These are phyloP conservation scores for Hypomesus transpacificus DNA, from an alignment of 2,113 vertebrate genomes.

Conservation along the genomic window DNA sequence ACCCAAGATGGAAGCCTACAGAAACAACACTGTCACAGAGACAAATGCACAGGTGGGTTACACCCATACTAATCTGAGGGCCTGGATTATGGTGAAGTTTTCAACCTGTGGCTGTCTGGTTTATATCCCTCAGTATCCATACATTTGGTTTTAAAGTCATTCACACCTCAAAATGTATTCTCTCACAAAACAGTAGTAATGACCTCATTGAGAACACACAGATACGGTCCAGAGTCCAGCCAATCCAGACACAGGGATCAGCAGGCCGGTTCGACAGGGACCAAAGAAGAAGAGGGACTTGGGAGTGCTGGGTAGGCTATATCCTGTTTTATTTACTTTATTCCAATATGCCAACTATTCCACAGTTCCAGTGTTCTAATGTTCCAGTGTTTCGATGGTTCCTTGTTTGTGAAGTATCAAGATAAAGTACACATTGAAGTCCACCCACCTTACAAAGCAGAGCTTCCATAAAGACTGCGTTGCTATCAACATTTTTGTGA, in stretches of 20 bases:
- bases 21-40: conserved; percentile 59
- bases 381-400: too few species aligned
- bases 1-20: conserved; percentile 40
- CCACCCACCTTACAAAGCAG: background rate
- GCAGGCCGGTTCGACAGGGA: conserved; percentile 21
- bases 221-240: conserved; percentile 40
- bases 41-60: conserved; percentile 61
- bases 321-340: background rate
- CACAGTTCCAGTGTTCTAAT: too few species aligned
- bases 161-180: background rate
- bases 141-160: background rate
- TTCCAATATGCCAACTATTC: background rate
- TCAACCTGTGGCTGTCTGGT: too few species aligned
- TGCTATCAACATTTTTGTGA: background rate
- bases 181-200: background rate
- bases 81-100: too few species aligned
- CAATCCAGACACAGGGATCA: conserved; percentile 46
- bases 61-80: too few species aligned
- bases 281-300: conserved; percentile 78
- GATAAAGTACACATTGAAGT: background rate
- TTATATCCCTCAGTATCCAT: background rate
- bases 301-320: conserved; percentile 71
- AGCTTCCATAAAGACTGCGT: background rate
- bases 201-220: background rate
- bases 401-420: too few species aligned